Percentiles rank a stretch among this genome's conserved stretches.
These are phyloP conservation scores for Burhinus oedicnemus DNA, from an alignment of 2,113 vertebrate genomes.

Conservation along the genomic window DNA sequence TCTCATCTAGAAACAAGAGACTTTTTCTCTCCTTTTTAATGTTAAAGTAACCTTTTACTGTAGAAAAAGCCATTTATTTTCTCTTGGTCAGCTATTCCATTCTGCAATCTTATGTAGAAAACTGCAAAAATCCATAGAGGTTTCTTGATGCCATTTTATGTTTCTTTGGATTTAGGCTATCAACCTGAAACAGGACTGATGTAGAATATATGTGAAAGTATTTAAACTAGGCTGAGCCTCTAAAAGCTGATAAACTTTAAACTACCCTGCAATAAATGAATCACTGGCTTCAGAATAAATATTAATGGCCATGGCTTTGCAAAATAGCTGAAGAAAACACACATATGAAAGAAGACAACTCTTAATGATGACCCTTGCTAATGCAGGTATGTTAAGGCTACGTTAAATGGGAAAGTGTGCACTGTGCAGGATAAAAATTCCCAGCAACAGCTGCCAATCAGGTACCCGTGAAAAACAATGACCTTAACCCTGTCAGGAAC, in stretches of 20 bases:
- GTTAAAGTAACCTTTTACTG: neutral
- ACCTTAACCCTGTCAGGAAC: neutral
- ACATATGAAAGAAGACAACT: fast-evolving
- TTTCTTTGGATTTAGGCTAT: neutral
- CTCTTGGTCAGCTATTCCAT: neutral
- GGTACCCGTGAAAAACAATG: neutral
- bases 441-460: neutral
- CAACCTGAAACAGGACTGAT: neutral
- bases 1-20: neutral
- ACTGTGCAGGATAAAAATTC: neutral
- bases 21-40: neutral
- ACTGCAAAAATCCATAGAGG: neutral
- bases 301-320: neutral
- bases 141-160: neutral
- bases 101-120: neutral
- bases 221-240: neutral
- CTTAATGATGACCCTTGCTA: neutral
- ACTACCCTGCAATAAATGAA: neutral
- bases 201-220: neutral
- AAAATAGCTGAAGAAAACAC: neutral
- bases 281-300: neutral
- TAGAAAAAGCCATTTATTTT: neutral
- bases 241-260: neutral
- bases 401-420: neutral
- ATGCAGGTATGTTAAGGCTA: neutral